A percentile compares a stretch with the other conserved stretches of the same genome.
These are phyloP conservation scores for Amazona vittata DNA, from an alignment of 2,113 vertebrate species.

Conservation along the genomic window DNA sequence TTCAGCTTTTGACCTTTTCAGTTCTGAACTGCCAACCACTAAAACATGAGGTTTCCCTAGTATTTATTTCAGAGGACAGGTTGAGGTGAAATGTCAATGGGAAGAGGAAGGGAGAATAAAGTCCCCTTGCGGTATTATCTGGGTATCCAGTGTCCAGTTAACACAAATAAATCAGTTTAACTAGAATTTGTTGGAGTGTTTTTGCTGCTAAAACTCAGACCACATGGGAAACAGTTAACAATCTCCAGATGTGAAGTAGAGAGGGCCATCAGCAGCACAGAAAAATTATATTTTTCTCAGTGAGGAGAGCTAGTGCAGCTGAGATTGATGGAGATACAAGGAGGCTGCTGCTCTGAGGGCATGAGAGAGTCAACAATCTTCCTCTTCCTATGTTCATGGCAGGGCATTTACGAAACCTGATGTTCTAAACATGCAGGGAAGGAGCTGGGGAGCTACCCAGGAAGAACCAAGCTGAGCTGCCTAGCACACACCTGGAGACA, in stretches of 20 bases:
- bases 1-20: constrained; percentile 43
- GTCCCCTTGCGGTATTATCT: not conserved
- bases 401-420: not conserved
- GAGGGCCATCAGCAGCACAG: not conserved
- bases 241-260: constrained; percentile 42
- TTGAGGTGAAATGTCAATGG: constrained; percentile 42
- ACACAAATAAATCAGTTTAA: constrained; percentile 56
- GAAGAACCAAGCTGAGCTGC: not conserved
- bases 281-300: not conserved
- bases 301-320: not conserved
- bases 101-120: constrained; percentile 21
- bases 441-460: not conserved
- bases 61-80: constrained; percentile 35
- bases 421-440: not conserved
- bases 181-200: constrained; percentile 7
- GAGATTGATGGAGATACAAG: not conserved
- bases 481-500: not conserved
- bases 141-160: constrained; percentile 25
- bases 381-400: not conserved
- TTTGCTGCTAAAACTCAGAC: constrained; percentile 30
- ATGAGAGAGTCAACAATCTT: not conserved
- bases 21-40: not conserved
- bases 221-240: constrained; percentile 42
- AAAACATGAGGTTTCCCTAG: not conserved
- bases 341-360: not conserved